Conservation (phyloP, 1,140 invertebrate species). For the Lepidurus apus region DNA sequence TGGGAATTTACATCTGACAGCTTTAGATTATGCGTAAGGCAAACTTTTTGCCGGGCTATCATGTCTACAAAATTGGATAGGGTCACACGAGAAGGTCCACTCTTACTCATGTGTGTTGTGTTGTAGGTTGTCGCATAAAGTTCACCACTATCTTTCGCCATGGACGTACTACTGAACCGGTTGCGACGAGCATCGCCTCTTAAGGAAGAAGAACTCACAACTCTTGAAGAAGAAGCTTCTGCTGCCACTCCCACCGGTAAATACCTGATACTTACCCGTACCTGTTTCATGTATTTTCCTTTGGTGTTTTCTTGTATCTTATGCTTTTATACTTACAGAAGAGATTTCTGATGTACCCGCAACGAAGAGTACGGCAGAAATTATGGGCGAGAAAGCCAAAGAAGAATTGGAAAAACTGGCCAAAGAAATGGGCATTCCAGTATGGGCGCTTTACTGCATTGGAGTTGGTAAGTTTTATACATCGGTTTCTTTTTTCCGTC, state of each 20-base stretch:
- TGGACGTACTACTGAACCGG: not conserved
- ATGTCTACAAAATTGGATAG: not conserved
- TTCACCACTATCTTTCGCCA: not conserved
- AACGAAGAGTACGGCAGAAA: conserved; percentile 38
- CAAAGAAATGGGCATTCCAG: conserved; percentile 59
- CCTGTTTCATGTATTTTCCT: not conserved
- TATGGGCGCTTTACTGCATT: conserved; percentile 66
- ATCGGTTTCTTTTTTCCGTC: not conserved
- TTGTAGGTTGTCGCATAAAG: not conserved
- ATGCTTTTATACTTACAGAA: not conserved
- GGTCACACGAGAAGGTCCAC: not conserved
- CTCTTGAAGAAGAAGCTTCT: not conserved
- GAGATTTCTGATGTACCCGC: conserved; percentile 33
- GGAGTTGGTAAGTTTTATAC: conserved; percentile 54
- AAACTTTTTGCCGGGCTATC: not conserved
- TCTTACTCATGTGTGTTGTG: not conserved
- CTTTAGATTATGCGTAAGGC: conserved; percentile 18
- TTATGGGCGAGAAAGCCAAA: conserved; percentile 44
- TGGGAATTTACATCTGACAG: not conserved
- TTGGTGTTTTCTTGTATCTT: not conserved
- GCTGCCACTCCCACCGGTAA: not conserved
- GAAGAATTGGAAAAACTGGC: conserved; percentile 51
- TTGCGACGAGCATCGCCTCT: not conserved
- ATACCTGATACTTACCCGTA: no score
- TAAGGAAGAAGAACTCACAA: not conserved